Evolutionary conservation across 2,113 vertebrate genomes (phyloP).

Genomic region (Phrynosoma platyrhinos): DNA sequence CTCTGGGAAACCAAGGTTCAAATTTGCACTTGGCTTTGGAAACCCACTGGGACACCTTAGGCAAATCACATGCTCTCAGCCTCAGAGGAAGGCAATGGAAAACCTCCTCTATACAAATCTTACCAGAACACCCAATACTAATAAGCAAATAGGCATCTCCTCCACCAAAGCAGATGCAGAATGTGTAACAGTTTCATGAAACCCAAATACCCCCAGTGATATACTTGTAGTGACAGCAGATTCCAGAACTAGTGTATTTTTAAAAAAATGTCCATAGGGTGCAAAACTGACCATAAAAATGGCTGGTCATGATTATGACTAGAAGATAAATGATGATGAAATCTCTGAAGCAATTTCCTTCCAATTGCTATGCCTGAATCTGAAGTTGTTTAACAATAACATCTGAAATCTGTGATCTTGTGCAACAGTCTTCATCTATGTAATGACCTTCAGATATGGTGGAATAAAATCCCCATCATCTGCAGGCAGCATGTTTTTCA

Average conservation of each 20-base stretch:
- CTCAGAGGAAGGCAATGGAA: not conserved
- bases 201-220: not conserved
- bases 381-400: not conserved
- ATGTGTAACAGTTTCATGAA: not conserved
- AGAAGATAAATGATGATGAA: constrained; percentile 2
- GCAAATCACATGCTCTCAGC: no score
- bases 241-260: not conserved
- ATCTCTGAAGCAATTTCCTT: not conserved
- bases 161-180: not conserved
- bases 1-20: no score
- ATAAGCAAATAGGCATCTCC: not conserved
- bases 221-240: not conserved
- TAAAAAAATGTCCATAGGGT: not conserved
- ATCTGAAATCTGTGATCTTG: not conserved
- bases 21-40: not conserved
- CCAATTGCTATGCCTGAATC: not conserved
- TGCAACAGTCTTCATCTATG: not conserved
- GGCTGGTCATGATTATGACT: not conserved
- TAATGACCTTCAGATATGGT: not conserved
- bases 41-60: no score
- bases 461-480: not conserved
- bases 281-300: not conserved
- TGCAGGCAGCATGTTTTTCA: not conserved
- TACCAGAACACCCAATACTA: not conserved
- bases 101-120: not conserved